A percentile compares a stretch with the other conserved stretches of the same genome.
phyloP scores from a whole-genome alignment of 1,140 invertebrate species.

The Drepana arcuata region DNA sequence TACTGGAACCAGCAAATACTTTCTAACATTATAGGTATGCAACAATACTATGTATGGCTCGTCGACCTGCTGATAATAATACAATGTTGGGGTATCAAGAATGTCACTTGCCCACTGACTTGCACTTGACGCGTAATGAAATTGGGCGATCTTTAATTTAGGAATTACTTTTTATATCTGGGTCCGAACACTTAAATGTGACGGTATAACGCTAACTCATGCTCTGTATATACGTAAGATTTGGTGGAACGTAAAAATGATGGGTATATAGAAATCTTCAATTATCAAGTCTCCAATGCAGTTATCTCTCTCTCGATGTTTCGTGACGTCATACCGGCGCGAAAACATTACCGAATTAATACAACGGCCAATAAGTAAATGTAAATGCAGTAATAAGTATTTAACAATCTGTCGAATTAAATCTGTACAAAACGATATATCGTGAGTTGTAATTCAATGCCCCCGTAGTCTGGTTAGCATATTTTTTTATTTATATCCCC shows the following conservation, averaged over 20 bases:
- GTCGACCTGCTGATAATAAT: too few relatives aligned
- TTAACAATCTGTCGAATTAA: conserved; percentile 68
- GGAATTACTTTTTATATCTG: conserved; percentile 38
- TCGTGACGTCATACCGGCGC: conserved; percentile 51
- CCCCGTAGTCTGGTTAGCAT: too few relatives aligned
- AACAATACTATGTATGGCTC: conserved; percentile 15
- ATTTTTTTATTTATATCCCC: not conserved
- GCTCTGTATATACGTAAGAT: conserved; percentile 60
- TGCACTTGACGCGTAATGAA: too few relatives aligned
- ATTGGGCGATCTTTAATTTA: conserved; percentile 28
- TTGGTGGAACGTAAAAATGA: conserved; percentile 23
- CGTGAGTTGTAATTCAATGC: conserved; percentile 52
- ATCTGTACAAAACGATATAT: conserved; percentile 64
- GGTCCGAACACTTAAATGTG: conserved; percentile 29
- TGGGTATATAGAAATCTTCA: conserved; percentile 26
- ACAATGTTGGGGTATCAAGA: too few relatives aligned
- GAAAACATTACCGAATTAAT: conserved; percentile 56
- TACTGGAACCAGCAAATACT: conserved; percentile 5
- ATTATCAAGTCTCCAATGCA: conserved; percentile 34
- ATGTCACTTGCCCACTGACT: too few relatives aligned
- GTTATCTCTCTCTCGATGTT: conserved; percentile 28
- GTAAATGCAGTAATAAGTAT: conserved; percentile 62
- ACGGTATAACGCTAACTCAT: conserved; percentile 34
- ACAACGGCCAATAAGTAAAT: conserved; percentile 46
- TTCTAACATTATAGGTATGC: not conserved